Evolutionary conservation across 2,888 invertebrate genomes (phyloP).

Genomic region (Chymomyza caudatula): DNA sequence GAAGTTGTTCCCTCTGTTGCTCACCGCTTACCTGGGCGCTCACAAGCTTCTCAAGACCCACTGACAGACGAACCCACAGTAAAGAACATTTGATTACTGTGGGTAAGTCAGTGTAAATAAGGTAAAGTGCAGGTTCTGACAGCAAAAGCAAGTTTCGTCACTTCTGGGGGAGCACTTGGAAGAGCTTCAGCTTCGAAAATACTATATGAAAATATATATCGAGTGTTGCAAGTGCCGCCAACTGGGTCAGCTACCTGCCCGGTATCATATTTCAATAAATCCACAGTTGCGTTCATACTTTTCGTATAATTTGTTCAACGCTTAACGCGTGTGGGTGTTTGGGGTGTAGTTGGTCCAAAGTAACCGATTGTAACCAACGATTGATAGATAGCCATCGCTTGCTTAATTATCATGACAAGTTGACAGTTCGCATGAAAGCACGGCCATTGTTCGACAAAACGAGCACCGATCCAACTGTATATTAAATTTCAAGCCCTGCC

Average conservation of each 20-base stretch:
- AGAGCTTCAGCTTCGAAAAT: no score
- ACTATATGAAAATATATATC: no score
- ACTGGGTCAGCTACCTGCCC: conserved; percentile 1
- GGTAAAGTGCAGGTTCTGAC: background rate
- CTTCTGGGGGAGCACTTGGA: background rate
- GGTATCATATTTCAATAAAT: conserved; percentile 64
- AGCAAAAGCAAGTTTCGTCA: background rate
- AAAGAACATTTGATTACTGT: background rate
- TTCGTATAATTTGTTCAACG: conserved; percentile 54
- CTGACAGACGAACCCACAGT: background rate
- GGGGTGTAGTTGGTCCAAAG: background rate
- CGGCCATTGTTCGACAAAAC: conserved; percentile 53
- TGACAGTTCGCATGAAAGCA: conserved; percentile 71
- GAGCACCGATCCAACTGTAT: conserved; percentile 1
- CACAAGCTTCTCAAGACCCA: background rate
- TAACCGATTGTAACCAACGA: conserved; percentile 35
- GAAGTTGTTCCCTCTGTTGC: background rate
- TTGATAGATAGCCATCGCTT: conserved; percentile 65
- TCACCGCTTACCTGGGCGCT: background rate
- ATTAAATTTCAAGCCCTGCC: conserved; percentile 33
- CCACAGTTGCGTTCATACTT: conserved; percentile 4
- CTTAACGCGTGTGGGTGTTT: conserved; percentile 33
- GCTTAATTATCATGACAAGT: conserved; percentile 71
- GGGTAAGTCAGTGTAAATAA: background rate
- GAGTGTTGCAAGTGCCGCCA: conserved; percentile 1